Base-by-base conservation (phyloP, 1,140 invertebrate species). In the Apocrypta bakeri region DNA sequence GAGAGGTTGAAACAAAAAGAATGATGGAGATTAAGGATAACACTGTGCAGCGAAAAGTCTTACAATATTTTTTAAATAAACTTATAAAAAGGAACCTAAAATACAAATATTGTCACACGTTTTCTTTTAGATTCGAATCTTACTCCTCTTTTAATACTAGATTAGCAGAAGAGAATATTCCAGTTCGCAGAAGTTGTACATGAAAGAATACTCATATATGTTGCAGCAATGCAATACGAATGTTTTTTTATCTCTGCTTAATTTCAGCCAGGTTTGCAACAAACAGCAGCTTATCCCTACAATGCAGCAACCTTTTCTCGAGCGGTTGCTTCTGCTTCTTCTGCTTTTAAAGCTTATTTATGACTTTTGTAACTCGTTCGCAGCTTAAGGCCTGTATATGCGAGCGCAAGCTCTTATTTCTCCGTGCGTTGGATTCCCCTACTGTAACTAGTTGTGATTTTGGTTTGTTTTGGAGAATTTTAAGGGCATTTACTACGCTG, bases 271-370 rank as follows among this genome's bases (percentile, higher is more conserved):
- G 29, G 74, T 72, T 81, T 68, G 68, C 63, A 68, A 56, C n/a
- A 17, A 31, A 56, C 31, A 0, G 1, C 31, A 33, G 71, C 79
- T 80, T 80, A 80, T 80, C 69, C 33, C 29, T 25, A 29, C 72
- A 33, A 33, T 27, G 25, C 31, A 31, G 33, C 48, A 29, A 37
- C 72, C 27, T 75, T 76, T 64, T 64, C 31, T 29, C 31, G 21
- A 21, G 12, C 17, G 12, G 48, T 21, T 56, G 48, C 48, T 56
- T 17, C 42, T n/a, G 17, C 68, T 21, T 78, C 25, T 48, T 48
- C 81, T 77, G 29, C 81, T 73, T 83, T 83, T 83, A 83, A 83
- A 78, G 68, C 81, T 75, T 83, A 83, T 83, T 83, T 83, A 83
- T 75, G 81, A 83, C 81, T 83, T 69, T 78, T 71, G 75, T 66